Evolutionary conservation across 1,140 invertebrate species (phyloP).

Genomic region (Asobara japonica): DNA sequence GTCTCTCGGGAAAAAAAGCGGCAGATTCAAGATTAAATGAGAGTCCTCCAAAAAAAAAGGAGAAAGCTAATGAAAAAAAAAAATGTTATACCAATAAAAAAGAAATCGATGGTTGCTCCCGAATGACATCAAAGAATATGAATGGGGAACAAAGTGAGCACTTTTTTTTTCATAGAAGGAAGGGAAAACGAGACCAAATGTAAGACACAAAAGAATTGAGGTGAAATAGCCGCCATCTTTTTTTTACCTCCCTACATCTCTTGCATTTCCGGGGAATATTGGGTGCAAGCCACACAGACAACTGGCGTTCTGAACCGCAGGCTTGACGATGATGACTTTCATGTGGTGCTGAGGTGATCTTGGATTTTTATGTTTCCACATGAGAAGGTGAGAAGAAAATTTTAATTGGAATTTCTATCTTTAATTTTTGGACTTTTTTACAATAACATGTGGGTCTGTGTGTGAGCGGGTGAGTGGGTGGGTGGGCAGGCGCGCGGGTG

Average conservation of each 20-base stretch:
- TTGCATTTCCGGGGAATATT: conserved; percentile 8
- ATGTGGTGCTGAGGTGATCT: neutral
- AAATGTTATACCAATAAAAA: neutral
- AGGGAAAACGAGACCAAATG: neutral
- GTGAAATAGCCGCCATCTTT: neutral
- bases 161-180: neutral
- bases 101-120: neutral
- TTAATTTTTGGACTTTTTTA: no score
- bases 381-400: neutral
- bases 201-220: neutral
- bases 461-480: no score
- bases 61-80: neutral
- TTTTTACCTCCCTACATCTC: neutral
- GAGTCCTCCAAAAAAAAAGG: neutral
- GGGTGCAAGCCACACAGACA: neutral
- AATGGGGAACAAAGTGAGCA: neutral
- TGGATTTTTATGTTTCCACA: neutral
- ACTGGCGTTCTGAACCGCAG: neutral
- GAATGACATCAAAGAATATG: neutral
- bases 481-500: no score
- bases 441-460: no score
- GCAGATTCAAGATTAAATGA: neutral
- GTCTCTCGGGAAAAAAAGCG: neutral
- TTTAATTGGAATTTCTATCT: no score
- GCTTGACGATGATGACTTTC: neutral